These are phyloP conservation scores for Carposina sasakii DNA, from an alignment of 1,140 invertebrate species.

Conservation along the genomic window DNA sequence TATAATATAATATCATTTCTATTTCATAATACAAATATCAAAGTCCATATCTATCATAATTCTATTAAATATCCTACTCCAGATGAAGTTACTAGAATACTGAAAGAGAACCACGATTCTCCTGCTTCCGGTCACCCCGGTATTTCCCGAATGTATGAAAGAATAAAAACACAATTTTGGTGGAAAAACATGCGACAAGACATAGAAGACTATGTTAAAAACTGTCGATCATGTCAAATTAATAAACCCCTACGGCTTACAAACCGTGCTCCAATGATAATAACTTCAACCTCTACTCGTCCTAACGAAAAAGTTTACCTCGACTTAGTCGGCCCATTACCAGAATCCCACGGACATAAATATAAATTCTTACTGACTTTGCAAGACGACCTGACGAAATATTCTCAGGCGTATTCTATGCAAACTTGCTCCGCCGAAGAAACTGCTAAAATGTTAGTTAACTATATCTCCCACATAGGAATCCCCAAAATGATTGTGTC, in stretches of 20 bases:
- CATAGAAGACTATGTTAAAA: slow-evolving; percentile 34
- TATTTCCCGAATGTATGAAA: slow-evolving; percentile 26
- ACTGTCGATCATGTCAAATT: slow-evolving; percentile 31
- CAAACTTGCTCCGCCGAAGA: too few species aligned
- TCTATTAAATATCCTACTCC: not conserved
- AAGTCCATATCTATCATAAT: not conserved
- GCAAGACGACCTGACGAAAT: too few species aligned
- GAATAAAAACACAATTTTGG: slow-evolving; percentile 30
- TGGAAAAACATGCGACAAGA: slow-evolving; percentile 36
- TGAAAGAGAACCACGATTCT: slow-evolving; percentile 27
- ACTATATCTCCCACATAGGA: slow-evolving; percentile 4
- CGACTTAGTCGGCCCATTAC: too few species aligned
- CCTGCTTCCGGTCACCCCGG: slow-evolving; percentile 32
- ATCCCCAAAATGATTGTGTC: slow-evolving; percentile 40
- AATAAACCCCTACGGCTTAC: too few species aligned
- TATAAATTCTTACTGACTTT: too few species aligned
- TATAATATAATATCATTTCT: slow-evolving; percentile 6
- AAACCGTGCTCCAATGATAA: too few species aligned
- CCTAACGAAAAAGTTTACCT: too few species aligned
- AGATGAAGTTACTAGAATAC: slow-evolving; percentile 9
- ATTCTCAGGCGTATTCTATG: too few species aligned
- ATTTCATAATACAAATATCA: slow-evolving; percentile 1
- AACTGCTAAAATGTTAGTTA: too few species aligned
- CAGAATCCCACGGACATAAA: too few species aligned
- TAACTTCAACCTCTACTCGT: too few species aligned